Base-by-base conservation (phyloP, 1,140 invertebrate genomes). In the Philopotamus ludificatus region DNA sequence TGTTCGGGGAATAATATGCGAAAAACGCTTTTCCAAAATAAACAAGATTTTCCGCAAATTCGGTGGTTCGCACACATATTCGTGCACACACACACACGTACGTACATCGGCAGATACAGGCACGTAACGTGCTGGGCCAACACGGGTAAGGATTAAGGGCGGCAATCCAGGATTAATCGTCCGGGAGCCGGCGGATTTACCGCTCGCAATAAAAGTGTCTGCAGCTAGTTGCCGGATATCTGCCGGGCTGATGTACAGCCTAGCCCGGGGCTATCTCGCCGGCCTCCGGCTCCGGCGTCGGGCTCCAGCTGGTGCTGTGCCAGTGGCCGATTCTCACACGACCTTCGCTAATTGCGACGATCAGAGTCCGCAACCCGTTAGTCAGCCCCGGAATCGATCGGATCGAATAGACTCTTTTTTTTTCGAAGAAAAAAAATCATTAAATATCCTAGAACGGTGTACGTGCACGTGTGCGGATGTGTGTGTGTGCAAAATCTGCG, bases 161-260 rank as follows among this genome's bases (percentile, higher is more conserved):
- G 77, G 75, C 77, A 81, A 79, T 80, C 79, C 77, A 68, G 78
- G 78, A 79, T 78, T 80, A 78, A 78, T 72, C 73, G 68, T 71
- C 72, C 72, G 75, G 75, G 64, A 77, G 77, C 77, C 76, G 73
- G 74, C 74, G 77, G 77, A 77, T 79, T 79, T 78, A 66, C 73
- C 69, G 72, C 71, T 74, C 72, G 77, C 77, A 81, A 81, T 81
- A 81, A 81, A 81, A 81, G 78, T 81, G 78, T 81, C 78, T 80
- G 67, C 67, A 69, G 63, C 63, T 63, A 69, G 63, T 65, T 65
- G 67, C 53, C 58, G 63, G 63, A 65, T 65, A 65, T 60, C 61
- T 61, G 54, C 22, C 58, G 72, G n/a, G 73, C 74, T 73, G 71
- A 71, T 72, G 70, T 66, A 74, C 72, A 72, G 68, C 58, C 75